Evolutionary conservation across 2,888 invertebrate genomes (phyloP).

Genomic region (Dugesia japonica): DNA sequence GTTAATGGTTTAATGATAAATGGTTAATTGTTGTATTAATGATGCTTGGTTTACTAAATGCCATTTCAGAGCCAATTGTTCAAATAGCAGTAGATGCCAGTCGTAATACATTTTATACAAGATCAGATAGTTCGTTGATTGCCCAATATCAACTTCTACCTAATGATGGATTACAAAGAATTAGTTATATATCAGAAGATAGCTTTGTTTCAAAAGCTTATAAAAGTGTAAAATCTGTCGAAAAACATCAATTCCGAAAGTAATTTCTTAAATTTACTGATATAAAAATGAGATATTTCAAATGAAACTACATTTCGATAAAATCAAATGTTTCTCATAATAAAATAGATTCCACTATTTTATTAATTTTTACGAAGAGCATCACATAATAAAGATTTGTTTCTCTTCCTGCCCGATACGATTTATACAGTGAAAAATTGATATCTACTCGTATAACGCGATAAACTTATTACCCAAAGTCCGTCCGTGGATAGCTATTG

Average conservation of each 20-base stretch:
- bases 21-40: slow-evolving; percentile 48
- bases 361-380: no score
- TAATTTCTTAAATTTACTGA: no score
- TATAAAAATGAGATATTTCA: no score
- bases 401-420: no score
- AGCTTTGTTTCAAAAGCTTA: slow-evolving; percentile 33
- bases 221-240: slow-evolving; percentile 25
- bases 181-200: slow-evolving; percentile 28
- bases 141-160: slow-evolving; percentile 22
- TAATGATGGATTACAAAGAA: slow-evolving; percentile 25
- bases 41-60: slow-evolving; percentile 68
- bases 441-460: no score
- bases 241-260: slow-evolving; percentile 20
- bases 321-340: no score
- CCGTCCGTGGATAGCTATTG: no score
- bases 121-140: slow-evolving; percentile 58
- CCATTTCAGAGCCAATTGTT: slow-evolving; percentile 53
- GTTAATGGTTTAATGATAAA: slow-evolving; percentile 61
- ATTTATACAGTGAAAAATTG: no score
- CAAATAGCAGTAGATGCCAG: slow-evolving; percentile 73
- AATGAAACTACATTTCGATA: no score
- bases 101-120: slow-evolving; percentile 69
- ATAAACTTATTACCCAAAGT: no score
- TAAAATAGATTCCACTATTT: no score
- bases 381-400: no score